Percentiles rank a stretch among this genome's conserved stretches.
Evolutionary conservation across 2,888 invertebrate species (phyloP).

Genomic region (Diogma glabrata): DNA sequence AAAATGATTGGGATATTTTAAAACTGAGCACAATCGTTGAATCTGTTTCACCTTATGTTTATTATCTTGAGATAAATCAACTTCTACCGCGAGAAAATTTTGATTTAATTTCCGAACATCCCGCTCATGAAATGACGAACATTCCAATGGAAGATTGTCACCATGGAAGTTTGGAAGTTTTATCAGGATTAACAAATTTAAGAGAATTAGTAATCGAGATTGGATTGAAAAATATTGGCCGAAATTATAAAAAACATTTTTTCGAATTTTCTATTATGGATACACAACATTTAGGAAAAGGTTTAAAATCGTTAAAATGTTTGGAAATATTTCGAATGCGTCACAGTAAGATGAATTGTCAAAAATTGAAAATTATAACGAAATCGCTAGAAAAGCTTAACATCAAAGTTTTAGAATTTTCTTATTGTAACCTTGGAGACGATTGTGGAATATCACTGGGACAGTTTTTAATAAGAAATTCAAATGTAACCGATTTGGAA

Average conservation of each 20-base stretch:
- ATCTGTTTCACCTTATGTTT: slow-evolving; percentile 6
- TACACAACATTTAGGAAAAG: slow-evolving; percentile 10
- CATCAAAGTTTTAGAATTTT: slow-evolving; percentile 11
- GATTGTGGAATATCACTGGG: slow-evolving; percentile 12
- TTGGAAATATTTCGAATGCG: slow-evolving; percentile 10
- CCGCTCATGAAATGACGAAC: slow-evolving; percentile 6
- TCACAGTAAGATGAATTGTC: slow-evolving; percentile 12
- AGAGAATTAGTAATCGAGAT: slow-evolving; percentile 9
- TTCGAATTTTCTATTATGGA: slow-evolving; percentile 13
- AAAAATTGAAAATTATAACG: slow-evolving; percentile 14
- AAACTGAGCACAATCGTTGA: slow-evolving; percentile 1
- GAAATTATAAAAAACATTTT: slow-evolving; percentile 10
- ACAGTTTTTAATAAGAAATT: slow-evolving; percentile 6
- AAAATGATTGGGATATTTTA: slow-evolving; percentile 8
- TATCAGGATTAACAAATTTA: slow-evolving; percentile 9
- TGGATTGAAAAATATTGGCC: slow-evolving; percentile 1
- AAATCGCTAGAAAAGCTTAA: slow-evolving; percentile 4
- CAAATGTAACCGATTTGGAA: slow-evolving; percentile 8
- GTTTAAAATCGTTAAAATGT: slow-evolving; percentile 2
- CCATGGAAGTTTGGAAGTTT: slow-evolving; percentile 12
- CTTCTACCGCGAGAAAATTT: slow-evolving; percentile 10
- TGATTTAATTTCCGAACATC: neutral
- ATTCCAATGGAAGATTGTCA: slow-evolving; percentile 12
- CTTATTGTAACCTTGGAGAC: slow-evolving; percentile 13
- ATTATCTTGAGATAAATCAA: slow-evolving; percentile 10